Conservation (phyloP, 2,113 vertebrate genomes). For the Periophthalmodon schlosseri region DNA sequence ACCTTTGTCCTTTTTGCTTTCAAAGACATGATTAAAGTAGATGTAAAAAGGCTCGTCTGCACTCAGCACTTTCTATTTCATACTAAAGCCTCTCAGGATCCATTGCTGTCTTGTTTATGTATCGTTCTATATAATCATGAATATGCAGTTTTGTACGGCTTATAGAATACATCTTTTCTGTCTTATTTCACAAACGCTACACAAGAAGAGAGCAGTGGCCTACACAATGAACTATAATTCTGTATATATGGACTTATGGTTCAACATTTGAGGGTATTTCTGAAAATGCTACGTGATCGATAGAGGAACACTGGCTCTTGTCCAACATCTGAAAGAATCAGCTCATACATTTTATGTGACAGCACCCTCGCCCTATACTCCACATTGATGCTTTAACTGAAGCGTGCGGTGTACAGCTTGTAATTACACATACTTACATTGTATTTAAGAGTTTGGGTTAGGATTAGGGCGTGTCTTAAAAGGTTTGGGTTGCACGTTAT, state of each 20-base stretch:
- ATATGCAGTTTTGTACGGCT: neutral
- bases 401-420: too few relatives aligned
- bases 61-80: slow-evolving; percentile 2
- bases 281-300: too few relatives aligned
- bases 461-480: too few relatives aligned
- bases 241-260: neutral
- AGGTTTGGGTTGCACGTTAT: too few relatives aligned
- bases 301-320: too few relatives aligned
- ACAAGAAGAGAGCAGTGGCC: neutral
- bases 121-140: neutral
- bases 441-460: too few relatives aligned
- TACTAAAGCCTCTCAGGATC: neutral
- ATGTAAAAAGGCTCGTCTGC: neutral
- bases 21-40: neutral
- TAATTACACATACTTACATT: too few relatives aligned
- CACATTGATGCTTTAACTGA: too few relatives aligned
- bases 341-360: too few relatives aligned
- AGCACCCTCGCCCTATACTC: too few relatives aligned
- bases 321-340: too few relatives aligned
- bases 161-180: neutral
- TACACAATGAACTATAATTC: neutral
- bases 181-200: neutral
- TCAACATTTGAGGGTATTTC: too few relatives aligned
- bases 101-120: neutral
- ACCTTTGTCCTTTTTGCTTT: slow-evolving; percentile 1